Evolutionary conservation across 2,113 vertebrate genomes (phyloP), one percentile per base, ranked within the genome.

Genomic region (Rhinolophus ferrumequinum): DNA sequence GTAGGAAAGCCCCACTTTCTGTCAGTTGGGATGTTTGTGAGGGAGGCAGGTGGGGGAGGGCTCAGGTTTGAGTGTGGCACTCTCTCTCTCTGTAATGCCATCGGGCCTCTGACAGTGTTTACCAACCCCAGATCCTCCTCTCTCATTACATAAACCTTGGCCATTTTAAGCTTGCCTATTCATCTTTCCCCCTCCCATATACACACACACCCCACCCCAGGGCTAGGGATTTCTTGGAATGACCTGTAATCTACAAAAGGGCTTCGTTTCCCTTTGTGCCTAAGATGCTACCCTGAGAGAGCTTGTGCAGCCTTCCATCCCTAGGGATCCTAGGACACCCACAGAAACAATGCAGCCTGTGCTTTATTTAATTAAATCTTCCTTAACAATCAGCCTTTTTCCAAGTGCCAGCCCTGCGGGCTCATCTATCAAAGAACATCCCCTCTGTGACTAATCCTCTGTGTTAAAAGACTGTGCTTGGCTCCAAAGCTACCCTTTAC

Each of bases 291-390:
- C 24, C 52, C 28, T 1, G 11, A 79, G n/a, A 91, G 85, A 60
- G 18, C 26, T 6, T n/a, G 24, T 15, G 12, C 21, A 56, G 52
- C 33, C 52, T 69, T 67, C 44, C 35, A 81, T 91, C 76, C 88
- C 52, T 15, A 52, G 88, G 91, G 84, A 95, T 10, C 15, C 35
- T 18, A n/a, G 41, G 82, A 94, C n/a, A 54, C 83, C 54, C 92
- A 60, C 33, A 35, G 84, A 66, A 95, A 89, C 92, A 97, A 95
- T 92, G 60, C 8, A 26, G 35, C 30, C 24, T 7, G 33, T 67
- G 60, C 26, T 91, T 97, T 85, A 75, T 76, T 95, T 97, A 94
- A 97, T 95, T 97, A 96, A 50, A 96, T 93, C 93, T 97, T 93
- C 56, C 38, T 81, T 93, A 89, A 97, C 66, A 80, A 87, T 81